Evolutionary conservation across 2,797 vertebrate genomes (phyloP), one percentile per base, ranked within the genome.

Genomic region (Lophura swinhoii): DNA sequence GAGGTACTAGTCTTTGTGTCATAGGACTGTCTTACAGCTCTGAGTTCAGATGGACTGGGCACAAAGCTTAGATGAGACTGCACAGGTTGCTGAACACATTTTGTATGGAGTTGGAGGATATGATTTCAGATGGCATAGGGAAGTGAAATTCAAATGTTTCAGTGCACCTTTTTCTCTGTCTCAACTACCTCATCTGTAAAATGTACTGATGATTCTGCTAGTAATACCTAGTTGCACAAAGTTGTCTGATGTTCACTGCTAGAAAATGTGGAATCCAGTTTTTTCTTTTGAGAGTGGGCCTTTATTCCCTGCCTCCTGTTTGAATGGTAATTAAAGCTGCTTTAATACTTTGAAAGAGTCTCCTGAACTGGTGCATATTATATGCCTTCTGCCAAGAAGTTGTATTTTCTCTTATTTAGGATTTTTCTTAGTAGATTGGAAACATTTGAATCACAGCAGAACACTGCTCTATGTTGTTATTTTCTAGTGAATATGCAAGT

Each of bases 41-140:
- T 1, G 3, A 84, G 64, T 58, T 88, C 39, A 63, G n/a, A 48
- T 73, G 71, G 64, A 9, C 68, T 8, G 53, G 12, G 11, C 63
- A 53, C 60, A 56, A 35, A 73, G 48, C 39, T 86, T 53, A 5
- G 2, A 2, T 89, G 58, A 74, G 59, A 5, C 51, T 81, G 6
- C 63, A 71, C 26, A 22, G 20, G 4, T 37, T 68, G 53, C 72
- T 0, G 0, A 66, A 63, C 21, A 20, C 0, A 0, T 37, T 5
- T 0, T 59, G 5, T 11, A 2, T 71, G 31, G 41, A 69, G 31
- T 7, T 49, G 22, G 37, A 55, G 41, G 31, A 8, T 56, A 23
- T 14, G 0, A 64, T 62, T 87, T 94, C 81, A 79, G 39, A 14
- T 56, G 63, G 29, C 43, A 24, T 0, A 1, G 20, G 31, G 17